Percentiles rank a stretch among this genome's conserved stretches.
These are phyloP conservation scores for Aepyceros melampus DNA, from an alignment of 2,113 vertebrate genomes.

Conservation along the genomic window DNA sequence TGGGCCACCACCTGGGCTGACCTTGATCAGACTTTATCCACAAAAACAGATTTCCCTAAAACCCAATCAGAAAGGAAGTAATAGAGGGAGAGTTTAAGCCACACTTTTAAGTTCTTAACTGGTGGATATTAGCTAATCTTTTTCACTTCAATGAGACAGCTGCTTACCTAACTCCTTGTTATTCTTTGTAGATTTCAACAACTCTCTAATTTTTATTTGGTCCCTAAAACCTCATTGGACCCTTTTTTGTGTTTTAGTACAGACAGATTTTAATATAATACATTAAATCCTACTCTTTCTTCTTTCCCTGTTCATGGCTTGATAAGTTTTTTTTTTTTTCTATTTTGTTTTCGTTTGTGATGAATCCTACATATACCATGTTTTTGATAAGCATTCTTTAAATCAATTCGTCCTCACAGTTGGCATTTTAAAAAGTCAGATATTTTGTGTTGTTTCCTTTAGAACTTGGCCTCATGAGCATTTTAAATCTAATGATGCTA, in stretches of 20 bases:
- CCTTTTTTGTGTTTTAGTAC: background rate
- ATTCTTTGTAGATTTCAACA: background rate
- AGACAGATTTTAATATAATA: background rate
- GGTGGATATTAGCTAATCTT: conserved; percentile 15
- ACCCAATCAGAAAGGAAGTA: background rate
- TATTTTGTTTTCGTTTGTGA: background rate
- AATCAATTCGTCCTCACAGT: conserved; percentile 5
- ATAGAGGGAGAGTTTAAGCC: background rate
- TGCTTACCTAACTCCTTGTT: conserved; percentile 2
- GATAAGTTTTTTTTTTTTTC: background rate
- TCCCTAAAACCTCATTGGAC: background rate
- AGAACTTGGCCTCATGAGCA: conserved; percentile 25
- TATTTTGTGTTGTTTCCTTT: conserved; percentile 52
- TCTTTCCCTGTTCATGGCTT: background rate
- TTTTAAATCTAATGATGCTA: conserved; percentile 67
- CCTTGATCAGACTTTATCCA: conserved; percentile 16
- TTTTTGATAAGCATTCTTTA: background rate
- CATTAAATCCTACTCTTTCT: background rate
- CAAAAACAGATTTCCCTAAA: conserved; percentile 33
- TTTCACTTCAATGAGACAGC: background rate
- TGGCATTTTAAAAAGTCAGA: conserved; percentile 10
- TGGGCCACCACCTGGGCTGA: background rate
- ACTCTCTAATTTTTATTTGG: background rate
- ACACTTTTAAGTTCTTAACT: conserved; percentile 9
- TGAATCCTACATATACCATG: background rate